Conservation (phyloP, 2,797 vertebrate genomes). For the Pantherophis alleghaniensis region DNA sequence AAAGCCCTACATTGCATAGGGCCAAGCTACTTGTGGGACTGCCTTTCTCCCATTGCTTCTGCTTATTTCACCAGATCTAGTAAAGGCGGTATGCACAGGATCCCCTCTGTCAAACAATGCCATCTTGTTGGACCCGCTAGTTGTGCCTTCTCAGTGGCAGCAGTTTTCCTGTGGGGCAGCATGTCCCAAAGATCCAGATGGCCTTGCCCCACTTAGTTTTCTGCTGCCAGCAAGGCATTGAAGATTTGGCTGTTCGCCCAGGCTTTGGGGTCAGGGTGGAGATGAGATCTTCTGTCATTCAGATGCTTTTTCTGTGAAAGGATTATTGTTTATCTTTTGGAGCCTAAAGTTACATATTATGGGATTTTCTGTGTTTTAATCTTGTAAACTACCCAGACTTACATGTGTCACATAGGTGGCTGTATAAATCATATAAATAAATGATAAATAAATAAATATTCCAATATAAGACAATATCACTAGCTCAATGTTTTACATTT, state of each 20-base stretch:
- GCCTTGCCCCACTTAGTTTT: neutral
- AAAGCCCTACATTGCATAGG: neutral
- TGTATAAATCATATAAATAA: neutral
- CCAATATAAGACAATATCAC: neutral
- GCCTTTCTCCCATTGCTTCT: neutral
- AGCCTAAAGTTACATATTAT: neutral
- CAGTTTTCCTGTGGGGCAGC: neutral
- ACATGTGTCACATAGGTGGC: fast-evolving
- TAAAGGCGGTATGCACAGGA: neutral
- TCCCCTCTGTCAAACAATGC: neutral
- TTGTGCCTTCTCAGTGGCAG: neutral
- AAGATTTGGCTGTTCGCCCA: neutral
- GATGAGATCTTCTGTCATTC: neutral
- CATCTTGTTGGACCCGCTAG: neutral
- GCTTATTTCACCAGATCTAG: neutral
- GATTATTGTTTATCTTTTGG: neutral
- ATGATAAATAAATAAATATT: neutral
- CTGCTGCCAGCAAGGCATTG: neutral
- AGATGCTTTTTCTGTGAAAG: neutral
- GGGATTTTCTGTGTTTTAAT: neutral
- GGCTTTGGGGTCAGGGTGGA: neutral
- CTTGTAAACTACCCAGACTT: neutral
- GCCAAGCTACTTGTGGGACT: neutral
- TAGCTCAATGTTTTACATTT: neutral
- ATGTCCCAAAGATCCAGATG: neutral